Evolutionary conservation across 1,140 invertebrate species (phyloP).

Genomic region (Aphis craccivora): DNA sequence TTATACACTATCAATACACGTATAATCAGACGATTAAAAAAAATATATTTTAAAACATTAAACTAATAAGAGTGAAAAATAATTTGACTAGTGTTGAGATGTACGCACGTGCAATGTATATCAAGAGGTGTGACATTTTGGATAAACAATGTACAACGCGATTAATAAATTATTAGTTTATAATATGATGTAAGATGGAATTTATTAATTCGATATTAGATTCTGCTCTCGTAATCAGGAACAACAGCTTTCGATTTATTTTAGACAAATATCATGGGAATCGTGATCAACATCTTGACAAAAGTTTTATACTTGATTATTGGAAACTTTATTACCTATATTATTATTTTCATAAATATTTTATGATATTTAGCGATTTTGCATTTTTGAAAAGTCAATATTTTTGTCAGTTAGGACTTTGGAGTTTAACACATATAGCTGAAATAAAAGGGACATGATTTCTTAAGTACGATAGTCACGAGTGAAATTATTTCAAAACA

Average conservation of each 20-base stretch:
- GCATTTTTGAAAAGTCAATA: background rate
- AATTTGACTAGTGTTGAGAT: background rate
- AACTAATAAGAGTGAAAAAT: background rate
- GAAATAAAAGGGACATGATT: background rate
- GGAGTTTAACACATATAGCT: background rate
- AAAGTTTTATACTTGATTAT: background rate
- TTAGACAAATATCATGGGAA: background rate
- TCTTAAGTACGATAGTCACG: background rate
- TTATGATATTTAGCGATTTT: background rate
- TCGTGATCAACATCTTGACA: background rate
- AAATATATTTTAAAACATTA: too few relatives aligned
- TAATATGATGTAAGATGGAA: too few relatives aligned
- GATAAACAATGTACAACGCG: too few relatives aligned
- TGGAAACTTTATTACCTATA: background rate
- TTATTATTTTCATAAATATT: background rate
- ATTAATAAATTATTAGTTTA: background rate
- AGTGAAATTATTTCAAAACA: conserved; percentile 4
- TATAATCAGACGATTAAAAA: too few relatives aligned
- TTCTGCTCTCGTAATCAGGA: too few relatives aligned
- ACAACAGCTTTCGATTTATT: too few relatives aligned
- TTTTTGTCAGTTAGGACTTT: background rate
- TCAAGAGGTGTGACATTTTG: too few relatives aligned
- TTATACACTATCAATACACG: too few relatives aligned
- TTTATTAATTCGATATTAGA: too few relatives aligned
- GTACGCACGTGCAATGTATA: background rate